Conservation (phyloP, 2,888 invertebrate species). For the Sinohyriopsis cumingii region DNA sequence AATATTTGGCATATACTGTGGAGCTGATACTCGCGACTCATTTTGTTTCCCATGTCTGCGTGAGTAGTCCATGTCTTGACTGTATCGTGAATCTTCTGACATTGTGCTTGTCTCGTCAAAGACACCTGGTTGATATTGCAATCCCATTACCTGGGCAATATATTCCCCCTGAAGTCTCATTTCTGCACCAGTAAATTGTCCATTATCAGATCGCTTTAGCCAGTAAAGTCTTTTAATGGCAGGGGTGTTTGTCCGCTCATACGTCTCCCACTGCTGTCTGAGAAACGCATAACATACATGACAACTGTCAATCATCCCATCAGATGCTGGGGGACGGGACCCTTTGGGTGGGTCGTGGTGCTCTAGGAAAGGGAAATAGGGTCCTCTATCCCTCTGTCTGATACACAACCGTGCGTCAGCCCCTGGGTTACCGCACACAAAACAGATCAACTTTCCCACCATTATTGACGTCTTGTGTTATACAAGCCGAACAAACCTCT, state of each 20-base stretch:
- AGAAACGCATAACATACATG: slow-evolving; percentile 89
- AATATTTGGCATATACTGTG: too few relatives aligned
- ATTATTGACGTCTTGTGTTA: slow-evolving; percentile 24
- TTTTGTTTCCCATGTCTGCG: slow-evolving; percentile 1
- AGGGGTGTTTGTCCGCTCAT: slow-evolving; percentile 88
- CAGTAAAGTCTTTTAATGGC: slow-evolving; percentile 91
- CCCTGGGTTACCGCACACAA: slow-evolving; percentile 69
- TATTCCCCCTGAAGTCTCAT: slow-evolving; percentile 93
- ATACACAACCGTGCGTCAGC: slow-evolving; percentile 55
- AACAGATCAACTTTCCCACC: slow-evolving; percentile 63
- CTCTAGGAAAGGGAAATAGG: slow-evolving; percentile 93
- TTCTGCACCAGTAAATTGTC: slow-evolving; percentile 80
- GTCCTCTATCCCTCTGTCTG: slow-evolving; percentile 68
- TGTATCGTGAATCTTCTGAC: too few relatives aligned
- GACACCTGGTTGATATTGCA: slow-evolving; percentile 61
- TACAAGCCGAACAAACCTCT: neutral
- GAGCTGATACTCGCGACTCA: neutral
- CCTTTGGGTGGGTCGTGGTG: slow-evolving; percentile 89
- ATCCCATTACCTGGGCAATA: slow-evolving; percentile 86
- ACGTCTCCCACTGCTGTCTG: slow-evolving; percentile 92
- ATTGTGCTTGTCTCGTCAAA: slow-evolving; percentile 12
- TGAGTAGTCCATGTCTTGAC: neutral
- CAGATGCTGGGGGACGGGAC: slow-evolving; percentile 71
- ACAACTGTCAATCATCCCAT: slow-evolving; percentile 81
- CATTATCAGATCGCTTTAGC: slow-evolving; percentile 92